Conservation (phyloP, 2,888 invertebrate species). For the Ennomos erosarius region DNA sequence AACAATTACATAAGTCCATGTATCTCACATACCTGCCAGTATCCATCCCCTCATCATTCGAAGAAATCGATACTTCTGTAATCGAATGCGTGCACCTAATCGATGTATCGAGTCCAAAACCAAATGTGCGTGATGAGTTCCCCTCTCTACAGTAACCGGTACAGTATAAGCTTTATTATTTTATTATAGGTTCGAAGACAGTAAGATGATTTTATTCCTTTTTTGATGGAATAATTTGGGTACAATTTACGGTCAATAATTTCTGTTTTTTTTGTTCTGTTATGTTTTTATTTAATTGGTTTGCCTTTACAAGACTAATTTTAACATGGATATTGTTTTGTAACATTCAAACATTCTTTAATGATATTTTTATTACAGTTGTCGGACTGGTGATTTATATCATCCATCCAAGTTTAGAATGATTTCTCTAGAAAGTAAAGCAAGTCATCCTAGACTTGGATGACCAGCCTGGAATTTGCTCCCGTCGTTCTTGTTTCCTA, state of each 20-base stretch:
- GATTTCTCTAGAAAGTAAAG: no score
- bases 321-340: no score
- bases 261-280: not conserved
- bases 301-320: no score
- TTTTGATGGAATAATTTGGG: slow-evolving; percentile 24
- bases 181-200: slow-evolving; percentile 46
- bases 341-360: no score
- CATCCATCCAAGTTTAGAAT: no score
- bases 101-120: slow-evolving; percentile 49
- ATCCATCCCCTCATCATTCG: slow-evolving; percentile 14
- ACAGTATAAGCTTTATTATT: slow-evolving; percentile 53
- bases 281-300: not conserved
- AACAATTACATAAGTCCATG: not conserved
- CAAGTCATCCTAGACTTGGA: no score
- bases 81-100: slow-evolving; percentile 68
- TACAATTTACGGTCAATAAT: slow-evolving; percentile 7
- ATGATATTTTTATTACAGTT: no score
- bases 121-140: slow-evolving; percentile 54
- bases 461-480: no score
- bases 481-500: no score
- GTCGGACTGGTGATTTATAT: no score
- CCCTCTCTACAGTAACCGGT: slow-evolving; percentile 37
- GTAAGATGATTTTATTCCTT: slow-evolving; percentile 25
- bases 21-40: not conserved
- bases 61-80: slow-evolving; percentile 54